Evolutionary conservation across 2,888 invertebrate genomes (phyloP), one percentile per base, ranked within the genome.

Genomic region (Nysson spinosus): DNA sequence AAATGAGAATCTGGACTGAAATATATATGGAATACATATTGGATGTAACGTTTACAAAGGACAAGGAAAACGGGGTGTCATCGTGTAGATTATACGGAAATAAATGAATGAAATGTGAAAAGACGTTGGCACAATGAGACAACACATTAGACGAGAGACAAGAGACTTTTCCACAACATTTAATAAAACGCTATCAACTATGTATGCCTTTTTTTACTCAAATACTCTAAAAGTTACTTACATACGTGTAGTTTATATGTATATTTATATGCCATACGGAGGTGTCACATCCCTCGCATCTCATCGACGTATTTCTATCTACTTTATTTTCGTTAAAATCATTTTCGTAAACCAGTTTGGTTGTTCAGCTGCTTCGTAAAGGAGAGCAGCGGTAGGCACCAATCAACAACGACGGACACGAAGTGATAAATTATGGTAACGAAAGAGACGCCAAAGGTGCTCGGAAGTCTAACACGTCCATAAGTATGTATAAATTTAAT

Each of bases 151-250:
- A 75, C 72, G 56, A 62, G 46, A 75, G 69, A 74, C 52, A 55
- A 75, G 46, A 72, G 62, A 72, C 77, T 77, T 77, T 70, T 70
- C 64, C 75, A 72, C 70, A 86, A 85, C 86, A 84, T 86, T 86
- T 85, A 86, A 86, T 86, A 85, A 86, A 86, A 86, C 84, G 77
- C 84, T 85, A 86, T 83, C 81, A 85, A 83, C 84, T 86, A 86
- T 81, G 78, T 82, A 85, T 81, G 81, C 75, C 72, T 83, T 83
- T 83, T 83, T 84, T 85, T 83, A 84, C 82, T 84, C 79, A 84
- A 84, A 85, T 84, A 80, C 75, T 84, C 83, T 85, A 84, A 84
- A 85, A 84, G 81, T 82, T 81, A 84, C 84, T 84, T 85, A 84
- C 82, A 84, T 83, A 83, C 77, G 77, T 80, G 73, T 80, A 79